phyloP scores from a whole-genome alignment of 2,888 invertebrate species.

The Diplolepis rosae region DNA sequence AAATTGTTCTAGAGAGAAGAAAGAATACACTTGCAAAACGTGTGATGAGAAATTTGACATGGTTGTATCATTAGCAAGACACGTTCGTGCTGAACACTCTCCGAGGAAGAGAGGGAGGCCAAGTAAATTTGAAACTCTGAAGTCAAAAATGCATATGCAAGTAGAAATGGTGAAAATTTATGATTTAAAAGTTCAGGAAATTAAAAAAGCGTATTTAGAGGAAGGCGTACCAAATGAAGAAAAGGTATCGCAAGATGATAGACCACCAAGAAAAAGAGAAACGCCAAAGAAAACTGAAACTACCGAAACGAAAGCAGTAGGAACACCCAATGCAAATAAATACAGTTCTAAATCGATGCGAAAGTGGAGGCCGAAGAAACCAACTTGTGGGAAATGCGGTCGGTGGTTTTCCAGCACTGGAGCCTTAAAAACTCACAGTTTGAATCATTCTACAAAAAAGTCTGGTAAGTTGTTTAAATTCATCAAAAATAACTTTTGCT shows the following conservation, averaged over 20 bases:
- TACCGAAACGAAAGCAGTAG: slow-evolving; percentile 15
- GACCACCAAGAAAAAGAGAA: slow-evolving; percentile 9
- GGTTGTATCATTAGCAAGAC: slow-evolving; percentile 67
- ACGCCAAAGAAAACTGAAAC: slow-evolving; percentile 37
- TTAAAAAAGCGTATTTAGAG: neutral
- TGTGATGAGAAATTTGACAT: slow-evolving; percentile 68
- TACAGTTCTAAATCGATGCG: slow-evolving; percentile 28
- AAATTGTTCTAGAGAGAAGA: slow-evolving; percentile 41
- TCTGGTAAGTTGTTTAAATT: slow-evolving; percentile 57
- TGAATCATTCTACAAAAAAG: slow-evolving; percentile 67
- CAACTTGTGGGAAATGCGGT: slow-evolving; percentile 63
- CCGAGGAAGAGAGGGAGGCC: slow-evolving; percentile 56
- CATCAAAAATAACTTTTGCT: no score
- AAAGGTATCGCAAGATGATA: neutral
- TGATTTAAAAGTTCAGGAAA: slow-evolving; percentile 15
- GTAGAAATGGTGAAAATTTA: slow-evolving; percentile 30
- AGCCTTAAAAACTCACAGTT: slow-evolving; percentile 59
- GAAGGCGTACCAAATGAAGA: neutral
- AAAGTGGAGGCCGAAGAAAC: slow-evolving; percentile 60
- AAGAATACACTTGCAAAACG: slow-evolving; percentile 66
- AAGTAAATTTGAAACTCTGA: slow-evolving; percentile 34
- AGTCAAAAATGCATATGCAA: slow-evolving; percentile 17
- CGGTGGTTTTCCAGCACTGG: slow-evolving; percentile 66
- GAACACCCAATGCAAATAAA: slow-evolving; percentile 4
- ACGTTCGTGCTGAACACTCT: slow-evolving; percentile 64